Evolutionary conservation across 53 echinoderm and acorn worm species (phyloP).

Genomic region (Crossaster papposus): DNA sequence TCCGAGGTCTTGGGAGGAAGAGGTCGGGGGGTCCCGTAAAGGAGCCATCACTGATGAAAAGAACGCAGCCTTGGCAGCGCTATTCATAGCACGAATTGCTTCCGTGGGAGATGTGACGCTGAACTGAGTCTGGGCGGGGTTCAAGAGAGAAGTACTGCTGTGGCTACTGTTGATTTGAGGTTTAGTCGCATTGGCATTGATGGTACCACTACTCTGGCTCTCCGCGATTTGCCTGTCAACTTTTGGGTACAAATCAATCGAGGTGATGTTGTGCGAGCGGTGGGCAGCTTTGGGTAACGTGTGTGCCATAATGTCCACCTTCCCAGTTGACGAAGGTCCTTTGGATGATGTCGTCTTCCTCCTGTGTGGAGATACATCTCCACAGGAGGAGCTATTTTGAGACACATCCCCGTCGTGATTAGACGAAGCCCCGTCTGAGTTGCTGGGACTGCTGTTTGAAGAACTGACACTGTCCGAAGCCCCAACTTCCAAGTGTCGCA

Average conservation of each 20-base stretch:
- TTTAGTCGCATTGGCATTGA: conserved; percentile 37
- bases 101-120: conserved; percentile 81
- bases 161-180: conserved; percentile 34
- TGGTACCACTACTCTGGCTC: conserved; percentile 72
- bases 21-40: conserved; percentile 27
- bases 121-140: conserved; percentile 33
- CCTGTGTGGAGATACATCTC: conserved; percentile 75
- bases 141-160: conserved; percentile 64
- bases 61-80: conserved; percentile 69
- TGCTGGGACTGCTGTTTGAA: conserved; percentile 77
- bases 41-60: conserved; percentile 70
- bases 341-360: conserved; percentile 44
- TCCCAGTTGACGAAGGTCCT: conserved; percentile 30
- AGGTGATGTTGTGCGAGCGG: conserved; percentile 65
- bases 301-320: conserved; percentile 65
- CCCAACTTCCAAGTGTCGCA: conserved; percentile 72
- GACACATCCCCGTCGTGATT: conserved; percentile 88
- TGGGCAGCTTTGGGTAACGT: conserved; percentile 89
- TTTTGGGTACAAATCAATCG: conserved; percentile 59
- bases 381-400: conserved; percentile 76
- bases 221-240: conserved; percentile 56
- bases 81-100: conserved; percentile 76
- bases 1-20: conserved; percentile 17
- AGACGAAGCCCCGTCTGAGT: conserved; percentile 73
- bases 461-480: conserved; percentile 90